phyloP scores from a whole-genome alignment of 2,888 invertebrate species.

The Rhogogaster chlorosoma region DNA sequence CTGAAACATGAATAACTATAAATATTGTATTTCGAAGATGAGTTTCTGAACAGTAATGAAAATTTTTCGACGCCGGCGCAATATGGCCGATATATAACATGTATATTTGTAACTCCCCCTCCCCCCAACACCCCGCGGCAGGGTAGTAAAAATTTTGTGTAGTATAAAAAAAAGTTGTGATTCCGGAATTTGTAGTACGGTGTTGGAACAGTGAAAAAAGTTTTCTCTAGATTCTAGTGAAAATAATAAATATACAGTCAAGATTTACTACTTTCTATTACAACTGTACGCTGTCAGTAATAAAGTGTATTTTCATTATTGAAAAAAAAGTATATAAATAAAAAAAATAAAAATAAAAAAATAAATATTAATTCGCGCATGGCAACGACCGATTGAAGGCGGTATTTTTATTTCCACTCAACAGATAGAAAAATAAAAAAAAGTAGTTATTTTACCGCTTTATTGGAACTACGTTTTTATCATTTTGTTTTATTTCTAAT shows the following conservation, averaged over 20 bases:
- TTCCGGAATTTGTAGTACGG: too few relatives aligned
- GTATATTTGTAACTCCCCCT: not conserved
- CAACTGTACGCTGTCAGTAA: not conserved
- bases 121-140: not conserved
- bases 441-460: not conserved
- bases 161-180: not conserved
- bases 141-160: not conserved
- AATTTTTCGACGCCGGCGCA: not conserved
- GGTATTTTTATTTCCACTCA: conserved; percentile 29
- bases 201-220: not conserved
- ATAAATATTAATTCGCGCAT: conserved; percentile 33
- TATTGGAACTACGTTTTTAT: not conserved
- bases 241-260: not conserved
- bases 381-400: conserved; percentile 18
- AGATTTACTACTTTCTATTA: not conserved
- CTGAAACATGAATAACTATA: not conserved
- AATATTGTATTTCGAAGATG: not conserved
- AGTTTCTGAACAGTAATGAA: not conserved
- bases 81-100: not conserved
- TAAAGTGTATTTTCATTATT: not conserved
- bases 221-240: not conserved
- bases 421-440: not conserved
- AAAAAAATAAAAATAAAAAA: not conserved
- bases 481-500: not conserved
- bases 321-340: not conserved